Conservation (phyloP, 2,888 invertebrate genomes). For the Diaphora mendica region DNA sequence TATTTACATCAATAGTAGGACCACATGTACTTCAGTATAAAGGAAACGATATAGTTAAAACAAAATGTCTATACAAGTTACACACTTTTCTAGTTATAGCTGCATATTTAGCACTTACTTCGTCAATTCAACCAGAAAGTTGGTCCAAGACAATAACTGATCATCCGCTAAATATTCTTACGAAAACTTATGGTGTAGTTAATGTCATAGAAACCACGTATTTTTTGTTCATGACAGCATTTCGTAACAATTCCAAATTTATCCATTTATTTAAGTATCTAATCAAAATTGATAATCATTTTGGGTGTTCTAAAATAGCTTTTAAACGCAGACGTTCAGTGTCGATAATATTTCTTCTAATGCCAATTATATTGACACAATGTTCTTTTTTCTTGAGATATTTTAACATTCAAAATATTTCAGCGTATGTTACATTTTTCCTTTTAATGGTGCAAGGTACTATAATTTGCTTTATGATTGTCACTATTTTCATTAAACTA, state of each 20-base stretch:
- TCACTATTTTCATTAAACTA: constrained; percentile 59
- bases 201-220: constrained; percentile 58
- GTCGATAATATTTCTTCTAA: constrained; percentile 47
- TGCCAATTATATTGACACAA: constrained; percentile 47
- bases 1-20: constrained; percentile 61
- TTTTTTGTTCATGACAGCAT: constrained; percentile 53
- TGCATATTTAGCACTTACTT: constrained; percentile 34
- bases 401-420: constrained; percentile 57
- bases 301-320: constrained; percentile 43
- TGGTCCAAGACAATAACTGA: constrained; percentile 62
- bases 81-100: constrained; percentile 56
- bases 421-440: constrained; percentile 54
- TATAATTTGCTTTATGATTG: constrained; percentile 54
- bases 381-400: constrained; percentile 48
- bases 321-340: constrained; percentile 52
- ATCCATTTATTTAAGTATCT: constrained; percentile 60
- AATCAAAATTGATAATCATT: constrained; percentile 60
- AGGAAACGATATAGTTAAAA: constrained; percentile 43
- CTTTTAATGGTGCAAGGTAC: constrained; percentile 63
- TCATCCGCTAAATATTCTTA: constrained; percentile 64
- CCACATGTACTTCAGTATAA: constrained; percentile 56
- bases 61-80: constrained; percentile 50
- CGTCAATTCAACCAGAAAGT: constrained; percentile 53
- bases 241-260: constrained; percentile 55
- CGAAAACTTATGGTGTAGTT: constrained; percentile 56